These are phyloP conservation scores for Pinna nobilis DNA, from an alignment of 1,140 invertebrate genomes.

Conservation along the genomic window DNA sequence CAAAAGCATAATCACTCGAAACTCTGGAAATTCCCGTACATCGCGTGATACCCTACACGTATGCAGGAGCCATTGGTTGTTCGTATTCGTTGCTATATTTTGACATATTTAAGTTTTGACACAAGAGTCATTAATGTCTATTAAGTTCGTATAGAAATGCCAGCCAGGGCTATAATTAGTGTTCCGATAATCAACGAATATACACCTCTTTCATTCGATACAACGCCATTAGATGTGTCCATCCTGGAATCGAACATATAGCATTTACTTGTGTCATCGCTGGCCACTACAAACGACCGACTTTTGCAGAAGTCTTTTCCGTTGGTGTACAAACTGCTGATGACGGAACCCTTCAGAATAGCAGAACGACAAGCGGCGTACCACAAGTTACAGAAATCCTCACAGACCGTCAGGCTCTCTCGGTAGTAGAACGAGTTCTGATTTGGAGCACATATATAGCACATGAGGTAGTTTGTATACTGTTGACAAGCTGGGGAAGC, in stretches of 20 bases:
- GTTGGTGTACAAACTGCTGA: conserved; percentile 69
- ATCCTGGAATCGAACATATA: conserved; percentile 62
- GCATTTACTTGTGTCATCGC: conserved; percentile 58
- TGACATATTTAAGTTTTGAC: too few relatives aligned
- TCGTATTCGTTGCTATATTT: too few relatives aligned
- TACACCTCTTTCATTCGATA: too few relatives aligned
- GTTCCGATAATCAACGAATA: too few relatives aligned
- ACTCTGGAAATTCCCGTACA: too few relatives aligned
- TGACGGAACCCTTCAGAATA: conserved; percentile 65
- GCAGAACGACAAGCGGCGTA: conserved; percentile 57
- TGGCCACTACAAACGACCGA: conserved; percentile 66
- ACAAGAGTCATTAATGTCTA: too few relatives aligned
- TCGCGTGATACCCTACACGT: too few relatives aligned
- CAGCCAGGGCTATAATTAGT: too few relatives aligned
- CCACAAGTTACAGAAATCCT: conserved; percentile 72
- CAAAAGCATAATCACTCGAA: too few relatives aligned
- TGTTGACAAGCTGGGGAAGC: conserved; percentile 69
- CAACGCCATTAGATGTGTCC: conserved; percentile 39
- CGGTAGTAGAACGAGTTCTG: conserved; percentile 71
- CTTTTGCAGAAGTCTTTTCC: conserved; percentile 71
- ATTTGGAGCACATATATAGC: conserved; percentile 74
- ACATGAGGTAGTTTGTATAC: conserved; percentile 75
- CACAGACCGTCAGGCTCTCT: conserved; percentile 72
- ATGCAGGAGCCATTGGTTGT: too few relatives aligned
- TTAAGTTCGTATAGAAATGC: too few relatives aligned